A percentile compares a stretch with the other conserved stretches of the same genome.
Conservation (phyloP, 2,113 vertebrate genomes). For the Onychorhynchus coronatus region DNA sequence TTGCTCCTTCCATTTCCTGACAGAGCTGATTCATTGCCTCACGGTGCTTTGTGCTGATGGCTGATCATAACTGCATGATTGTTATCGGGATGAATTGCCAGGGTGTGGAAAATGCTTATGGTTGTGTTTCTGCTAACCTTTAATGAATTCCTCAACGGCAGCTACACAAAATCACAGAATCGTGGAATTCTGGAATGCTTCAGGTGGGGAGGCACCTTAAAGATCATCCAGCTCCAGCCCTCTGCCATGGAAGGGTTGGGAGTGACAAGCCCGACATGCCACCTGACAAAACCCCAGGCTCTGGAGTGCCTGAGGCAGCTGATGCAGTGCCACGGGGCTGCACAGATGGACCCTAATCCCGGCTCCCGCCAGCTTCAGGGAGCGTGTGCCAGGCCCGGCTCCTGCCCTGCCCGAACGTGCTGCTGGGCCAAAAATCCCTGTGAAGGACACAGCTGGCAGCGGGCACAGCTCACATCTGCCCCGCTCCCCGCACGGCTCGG, state of each 20-base stretch:
- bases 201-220: no score
- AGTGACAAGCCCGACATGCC: background rate
- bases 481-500: fast-evolving
- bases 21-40: background rate
- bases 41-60: background rate
- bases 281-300: background rate
- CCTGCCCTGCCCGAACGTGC: background rate
- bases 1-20: background rate
- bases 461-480: background rate
- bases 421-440: background rate
- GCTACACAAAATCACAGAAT: background rate
- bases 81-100: background rate
- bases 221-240: no score
- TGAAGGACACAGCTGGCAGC: conserved; percentile 17
- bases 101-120: background rate
- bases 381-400: background rate
- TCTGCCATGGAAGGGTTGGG: fast-evolving
- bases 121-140: background rate
- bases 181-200: background rate
- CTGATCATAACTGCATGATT: background rate
- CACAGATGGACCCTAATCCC: conserved; percentile 35
- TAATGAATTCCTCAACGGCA: background rate
- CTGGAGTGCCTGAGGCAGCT: background rate
- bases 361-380: background rate
- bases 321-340: fast-evolving